A percentile compares a stretch with the other conserved stretches of the same genome.
Conservation (phyloP, 2,888 invertebrate species). For the Busseola fusca region DNA sequence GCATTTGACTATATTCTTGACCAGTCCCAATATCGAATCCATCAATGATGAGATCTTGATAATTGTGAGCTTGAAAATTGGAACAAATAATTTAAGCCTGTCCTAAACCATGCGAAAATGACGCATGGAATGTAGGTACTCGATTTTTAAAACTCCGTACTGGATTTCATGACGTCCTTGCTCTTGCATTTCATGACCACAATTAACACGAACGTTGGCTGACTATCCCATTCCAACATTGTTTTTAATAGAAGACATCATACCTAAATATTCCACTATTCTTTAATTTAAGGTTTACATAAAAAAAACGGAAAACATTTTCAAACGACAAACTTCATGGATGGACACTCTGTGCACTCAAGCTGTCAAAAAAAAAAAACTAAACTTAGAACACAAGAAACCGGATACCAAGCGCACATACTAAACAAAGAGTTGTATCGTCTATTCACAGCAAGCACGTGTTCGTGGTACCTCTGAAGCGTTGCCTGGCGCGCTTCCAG, state of each 20-base stretch:
- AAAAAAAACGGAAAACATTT: neutral
- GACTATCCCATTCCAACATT: neutral
- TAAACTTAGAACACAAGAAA: neutral
- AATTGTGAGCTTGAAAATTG: neutral
- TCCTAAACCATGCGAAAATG: neutral
- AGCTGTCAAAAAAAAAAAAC: no score
- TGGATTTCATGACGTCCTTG: neutral
- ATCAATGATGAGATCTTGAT: neutral
- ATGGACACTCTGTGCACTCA: no score
- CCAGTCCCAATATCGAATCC: neutral
- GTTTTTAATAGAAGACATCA: neutral
- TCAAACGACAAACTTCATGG: neutral
- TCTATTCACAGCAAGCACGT: conserved; percentile 93
- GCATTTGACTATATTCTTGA: neutral
- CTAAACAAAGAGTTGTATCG: conserved; percentile 36
- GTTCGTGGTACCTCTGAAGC: conserved; percentile 96
- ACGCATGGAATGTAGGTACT: neutral
- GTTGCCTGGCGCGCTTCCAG: conserved; percentile 95
- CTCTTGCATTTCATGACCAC: neutral
- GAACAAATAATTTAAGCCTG: neutral
- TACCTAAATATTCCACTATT: neutral
- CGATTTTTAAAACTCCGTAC: neutral
- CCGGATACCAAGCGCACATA: conserved; percentile 53
- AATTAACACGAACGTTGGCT: no score
- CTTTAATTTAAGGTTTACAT: neutral